Evolutionary conservation across 2,888 invertebrate species (phyloP).

Genomic region (Mystacides longicornis): DNA sequence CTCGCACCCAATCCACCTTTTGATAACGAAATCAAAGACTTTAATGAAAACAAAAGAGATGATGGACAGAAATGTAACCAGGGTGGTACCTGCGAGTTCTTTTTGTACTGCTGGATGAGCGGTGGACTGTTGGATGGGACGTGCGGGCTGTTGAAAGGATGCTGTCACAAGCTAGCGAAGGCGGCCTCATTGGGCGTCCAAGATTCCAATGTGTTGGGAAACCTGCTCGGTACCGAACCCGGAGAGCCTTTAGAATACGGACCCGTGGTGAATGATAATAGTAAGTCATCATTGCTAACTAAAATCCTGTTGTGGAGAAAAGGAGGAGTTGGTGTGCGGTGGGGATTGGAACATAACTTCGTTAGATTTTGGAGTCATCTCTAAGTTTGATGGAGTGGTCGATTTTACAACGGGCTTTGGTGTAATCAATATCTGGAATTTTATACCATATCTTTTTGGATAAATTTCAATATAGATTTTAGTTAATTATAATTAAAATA

Average conservation of each 20-base stretch:
- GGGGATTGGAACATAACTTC: constrained; percentile 6
- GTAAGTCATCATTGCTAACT: constrained; percentile 49
- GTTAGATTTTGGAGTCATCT: constrained; percentile 4
- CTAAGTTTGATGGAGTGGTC: too few relatives aligned
- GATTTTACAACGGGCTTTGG: too few relatives aligned
- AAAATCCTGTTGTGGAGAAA: not conserved
- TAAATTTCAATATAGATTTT: too few relatives aligned
- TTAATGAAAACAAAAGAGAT: constrained; percentile 29
- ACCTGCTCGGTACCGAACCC: constrained; percentile 53
- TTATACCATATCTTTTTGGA: too few relatives aligned
- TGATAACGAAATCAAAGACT: not conserved
- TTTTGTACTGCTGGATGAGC: constrained; percentile 86
- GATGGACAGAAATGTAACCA: constrained; percentile 56
- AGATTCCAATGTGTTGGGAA: constrained; percentile 57
- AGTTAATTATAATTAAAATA: too few relatives aligned
- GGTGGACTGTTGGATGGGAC: constrained; percentile 80
- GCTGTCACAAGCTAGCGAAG: constrained; percentile 74
- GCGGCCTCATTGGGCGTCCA: constrained; percentile 57
- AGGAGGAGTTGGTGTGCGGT: not conserved
- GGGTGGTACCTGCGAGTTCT: constrained; percentile 83
- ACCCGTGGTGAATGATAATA: constrained; percentile 69
- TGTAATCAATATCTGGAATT: too few relatives aligned
- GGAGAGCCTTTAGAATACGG: constrained; percentile 55
- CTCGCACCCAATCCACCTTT: constrained; percentile 11
- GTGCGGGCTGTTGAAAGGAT: constrained; percentile 77